Conservation (phyloP, 2,797 vertebrate species). For the Onychomys torridus region DNA sequence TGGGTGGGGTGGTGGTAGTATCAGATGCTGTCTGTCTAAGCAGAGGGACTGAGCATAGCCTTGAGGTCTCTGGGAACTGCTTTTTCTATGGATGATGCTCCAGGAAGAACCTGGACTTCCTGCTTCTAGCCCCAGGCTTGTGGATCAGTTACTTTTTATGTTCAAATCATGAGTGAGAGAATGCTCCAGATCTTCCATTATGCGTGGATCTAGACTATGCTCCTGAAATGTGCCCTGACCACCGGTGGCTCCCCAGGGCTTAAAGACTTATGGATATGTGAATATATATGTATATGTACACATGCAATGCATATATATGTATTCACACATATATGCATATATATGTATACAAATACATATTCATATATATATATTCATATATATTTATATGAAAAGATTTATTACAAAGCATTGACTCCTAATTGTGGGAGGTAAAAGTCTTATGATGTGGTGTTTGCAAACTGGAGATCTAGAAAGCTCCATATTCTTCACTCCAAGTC, state of each 20-base stretch:
- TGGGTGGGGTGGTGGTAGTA: background rate
- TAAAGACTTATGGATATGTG: background rate
- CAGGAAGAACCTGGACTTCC: background rate
- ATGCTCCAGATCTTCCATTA: background rate
- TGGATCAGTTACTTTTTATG: background rate
- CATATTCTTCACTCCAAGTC: background rate
- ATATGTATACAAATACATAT: too few relatives aligned
- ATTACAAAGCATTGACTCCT: background rate
- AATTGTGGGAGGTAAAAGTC: background rate
- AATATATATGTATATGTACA: background rate
- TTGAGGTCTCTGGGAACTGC: background rate
- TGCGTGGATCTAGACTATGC: background rate
- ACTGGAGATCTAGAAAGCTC: background rate
- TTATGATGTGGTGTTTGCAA: background rate
- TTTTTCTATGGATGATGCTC: background rate
- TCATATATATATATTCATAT: too few relatives aligned
- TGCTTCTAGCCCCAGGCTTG: background rate
- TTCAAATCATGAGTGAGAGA: background rate
- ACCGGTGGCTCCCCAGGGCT: background rate
- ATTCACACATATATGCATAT: too few relatives aligned
- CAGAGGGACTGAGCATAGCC: background rate
- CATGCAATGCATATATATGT: too few relatives aligned
- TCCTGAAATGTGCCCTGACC: background rate
- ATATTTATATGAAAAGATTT: background rate
- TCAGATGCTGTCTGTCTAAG: background rate